A percentile compares a stretch with the other conserved stretches of the same genome.
Evolutionary conservation across 2,113 vertebrate genomes (phyloP).

Genomic region (Malaclemys terrapin): DNA sequence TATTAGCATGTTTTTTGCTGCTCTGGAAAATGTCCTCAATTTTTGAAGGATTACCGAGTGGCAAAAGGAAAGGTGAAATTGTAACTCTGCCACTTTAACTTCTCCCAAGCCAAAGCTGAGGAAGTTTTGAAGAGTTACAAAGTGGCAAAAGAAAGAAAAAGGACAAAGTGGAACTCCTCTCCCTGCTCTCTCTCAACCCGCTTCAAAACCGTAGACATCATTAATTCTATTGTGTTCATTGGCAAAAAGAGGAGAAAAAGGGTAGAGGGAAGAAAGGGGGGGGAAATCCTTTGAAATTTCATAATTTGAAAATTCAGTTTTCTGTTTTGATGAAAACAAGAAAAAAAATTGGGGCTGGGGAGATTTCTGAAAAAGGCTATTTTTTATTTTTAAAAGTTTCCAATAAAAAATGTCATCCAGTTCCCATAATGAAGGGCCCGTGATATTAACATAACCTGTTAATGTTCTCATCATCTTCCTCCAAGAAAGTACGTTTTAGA

Average conservation of each 20-base stretch:
- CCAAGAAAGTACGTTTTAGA: background rate
- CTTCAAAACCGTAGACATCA: background rate
- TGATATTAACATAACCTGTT: conserved; percentile 29
- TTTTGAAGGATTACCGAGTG: background rate
- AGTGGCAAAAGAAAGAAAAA: background rate
- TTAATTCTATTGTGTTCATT: background rate
- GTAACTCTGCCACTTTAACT: background rate
- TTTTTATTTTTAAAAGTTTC: background rate
- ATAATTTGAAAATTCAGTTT: background rate
- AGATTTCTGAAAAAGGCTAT: conserved; percentile 53
- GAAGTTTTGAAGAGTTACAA: background rate
- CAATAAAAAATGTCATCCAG: background rate
- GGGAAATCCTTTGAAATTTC: background rate
- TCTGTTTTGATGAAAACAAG: conserved; percentile 64
- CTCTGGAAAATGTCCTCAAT: background rate
- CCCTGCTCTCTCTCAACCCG: background rate
- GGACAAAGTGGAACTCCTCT: background rate
- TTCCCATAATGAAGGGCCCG: background rate
- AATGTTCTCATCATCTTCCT: conserved; percentile 8
- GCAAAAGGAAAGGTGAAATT: background rate
- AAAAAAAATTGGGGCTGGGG: background rate
- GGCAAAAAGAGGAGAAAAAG: background rate
- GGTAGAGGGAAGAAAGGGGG: background rate
- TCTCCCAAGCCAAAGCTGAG: background rate
- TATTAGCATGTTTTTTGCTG: background rate